Evolutionary conservation across 2,888 invertebrate genomes (phyloP).

Genomic region (Rhyacophila evoluta): DNA sequence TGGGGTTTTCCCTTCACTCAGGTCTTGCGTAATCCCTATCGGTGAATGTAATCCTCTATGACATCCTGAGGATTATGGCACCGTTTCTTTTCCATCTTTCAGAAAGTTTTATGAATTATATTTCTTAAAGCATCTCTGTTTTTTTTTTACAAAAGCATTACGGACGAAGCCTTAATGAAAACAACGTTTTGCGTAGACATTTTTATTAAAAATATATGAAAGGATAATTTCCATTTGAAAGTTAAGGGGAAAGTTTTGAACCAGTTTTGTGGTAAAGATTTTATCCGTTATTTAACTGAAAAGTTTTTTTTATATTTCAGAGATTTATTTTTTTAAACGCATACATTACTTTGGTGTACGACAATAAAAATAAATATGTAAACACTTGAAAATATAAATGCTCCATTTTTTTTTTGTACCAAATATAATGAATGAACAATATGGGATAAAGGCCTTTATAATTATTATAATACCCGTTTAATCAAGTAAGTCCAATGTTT

Average conservation of each 20-base stretch:
- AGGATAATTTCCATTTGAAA: slow-evolving; percentile 22
- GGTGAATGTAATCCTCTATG: slow-evolving; percentile 39
- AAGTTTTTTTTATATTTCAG: background rate
- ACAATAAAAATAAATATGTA: too few species aligned
- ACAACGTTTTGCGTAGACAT: slow-evolving; percentile 10
- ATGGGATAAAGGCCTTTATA: too few species aligned
- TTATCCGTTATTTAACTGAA: background rate
- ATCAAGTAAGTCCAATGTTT: too few species aligned
- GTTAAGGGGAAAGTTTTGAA: slow-evolving; percentile 19
- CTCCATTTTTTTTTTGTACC: too few species aligned
- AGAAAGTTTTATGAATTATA: slow-evolving; percentile 11
- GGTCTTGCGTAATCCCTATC: slow-evolving; percentile 16
- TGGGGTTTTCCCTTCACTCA: background rate
- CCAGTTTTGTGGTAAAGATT: background rate
- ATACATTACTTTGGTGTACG: too few species aligned
- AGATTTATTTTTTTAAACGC: too few species aligned
- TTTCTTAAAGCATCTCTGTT: slow-evolving; percentile 5
- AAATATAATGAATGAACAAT: too few species aligned
- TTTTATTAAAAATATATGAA: slow-evolving; percentile 24
- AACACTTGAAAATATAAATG: too few species aligned
- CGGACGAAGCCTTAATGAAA: slow-evolving; percentile 9
- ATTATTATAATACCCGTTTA: too few species aligned
- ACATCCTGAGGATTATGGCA: slow-evolving; percentile 35
- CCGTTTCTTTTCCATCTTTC: slow-evolving; percentile 27
- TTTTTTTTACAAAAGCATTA: slow-evolving; percentile 23